Evolutionary conservation across 2,888 invertebrate species (phyloP), one percentile per base, ranked within the genome.

Genomic region (Phalera bucephala): DNA sequence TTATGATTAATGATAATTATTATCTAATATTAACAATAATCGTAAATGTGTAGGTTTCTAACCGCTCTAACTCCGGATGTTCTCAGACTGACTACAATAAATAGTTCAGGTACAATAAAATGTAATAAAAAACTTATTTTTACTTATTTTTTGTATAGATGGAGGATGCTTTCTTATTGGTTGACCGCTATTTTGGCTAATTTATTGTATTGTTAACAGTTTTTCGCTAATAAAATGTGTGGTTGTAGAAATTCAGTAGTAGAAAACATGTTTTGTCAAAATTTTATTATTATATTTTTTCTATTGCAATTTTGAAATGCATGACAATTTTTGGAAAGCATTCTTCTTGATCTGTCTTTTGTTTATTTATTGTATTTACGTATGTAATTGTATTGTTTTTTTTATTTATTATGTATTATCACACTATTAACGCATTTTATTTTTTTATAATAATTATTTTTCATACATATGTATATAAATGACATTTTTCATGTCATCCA

Each of bases 61-160:
- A 86, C 89, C 63, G 90, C 90, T 72, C 77, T 90, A 81, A 90
- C 90, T 64, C 90, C 90, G 62, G 90, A 90, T 66, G 90, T 90
- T 64, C 82, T 90, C 72, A 86, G 90, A 82, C 79, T 90, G 84
- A 90, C 90, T 45, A 88, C 90, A 67, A 89, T 90, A 64, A 89
- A 90, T 80, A 84, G 75, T 60, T 80, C 90, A 90, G 90, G 90
- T 90, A 86, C 71, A 72, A 60, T 61, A 65, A 62, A 72, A 64
- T n/a, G n/a, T 73, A 76, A 79, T 71, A 72, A 56, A 56, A 45
- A 43, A 51, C 37, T 36, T 52, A 48, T 53, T 45, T 53, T 51
- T 51, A 33, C 33, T 50, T 56, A 54, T 63, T 41, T 47, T 40
- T 47, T 17, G 3, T 58, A 64, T 83, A 77, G 80, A 74, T 79